Base-by-base conservation (phyloP, 1,140 invertebrate genomes). In the Manduca sexta region DNA sequence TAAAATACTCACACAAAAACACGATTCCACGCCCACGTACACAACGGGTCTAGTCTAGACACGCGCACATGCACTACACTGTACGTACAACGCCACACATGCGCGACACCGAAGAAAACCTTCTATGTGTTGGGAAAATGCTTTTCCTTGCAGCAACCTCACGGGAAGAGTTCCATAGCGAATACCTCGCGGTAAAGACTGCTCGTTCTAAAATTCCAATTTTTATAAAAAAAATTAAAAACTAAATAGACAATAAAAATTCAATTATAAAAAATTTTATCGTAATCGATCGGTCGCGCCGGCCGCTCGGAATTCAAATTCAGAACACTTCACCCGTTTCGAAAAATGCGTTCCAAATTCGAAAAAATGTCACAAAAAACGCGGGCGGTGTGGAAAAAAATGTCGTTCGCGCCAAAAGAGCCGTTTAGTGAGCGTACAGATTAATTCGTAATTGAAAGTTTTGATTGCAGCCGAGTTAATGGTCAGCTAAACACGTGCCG, bases 131-230 rank as follows among this genome's bases (percentile, higher is more conserved):
- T 80, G 73, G 60, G 65, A 72, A 80, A 84, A 85, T 85, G 82
- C 82, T 85, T 85, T 85, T 85, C 82, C 79, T 85, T 85, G 82
- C 81, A 80, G 64, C 81, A 81, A 84, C 70, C 78, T 80, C 76
- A 81, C 78, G 79, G 79, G 74, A 81, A 85, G 82, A 85, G 82
- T 85, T 85, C 78, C 79, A 85, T 74, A 85, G 82, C 82, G 82
- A 80, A 85, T 83, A 85, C 82, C 82, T 85, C 82, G 82, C 82
- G 82, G 82, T 85, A 85, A 85, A 85, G 79, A 84, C 81, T 79
- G 77, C 76, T 84, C 76, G 77, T 73, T 77, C 66, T 65, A 71
- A 73, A 75, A 76, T 72, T 71, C 54, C 45, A 26, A 26, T 34
- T 35, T 44, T 44, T 62, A 55, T 53, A 34, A 26, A 49, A 69